phyloP scores from a whole-genome alignment of 2,113 vertebrate genomes.

The Acrocephalus arundinaceus region DNA sequence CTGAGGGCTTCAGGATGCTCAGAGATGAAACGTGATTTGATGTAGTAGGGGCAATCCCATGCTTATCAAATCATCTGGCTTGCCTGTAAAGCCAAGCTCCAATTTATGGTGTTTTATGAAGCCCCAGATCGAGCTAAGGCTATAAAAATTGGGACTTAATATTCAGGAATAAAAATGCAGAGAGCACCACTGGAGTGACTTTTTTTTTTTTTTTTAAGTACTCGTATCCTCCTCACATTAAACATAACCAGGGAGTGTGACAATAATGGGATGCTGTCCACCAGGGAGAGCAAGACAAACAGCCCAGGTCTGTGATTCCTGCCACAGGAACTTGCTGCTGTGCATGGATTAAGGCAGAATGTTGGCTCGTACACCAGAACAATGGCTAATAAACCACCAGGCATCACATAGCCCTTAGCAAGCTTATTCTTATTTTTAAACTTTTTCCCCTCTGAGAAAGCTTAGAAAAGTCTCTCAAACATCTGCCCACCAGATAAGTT shows the following conservation, averaged over 20 bases:
- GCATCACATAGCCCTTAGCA: background rate
- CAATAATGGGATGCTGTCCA: background rate
- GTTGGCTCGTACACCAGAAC: background rate
- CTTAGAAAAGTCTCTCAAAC: background rate
- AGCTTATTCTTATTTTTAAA: background rate
- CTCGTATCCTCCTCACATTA: background rate
- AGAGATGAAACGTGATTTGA: background rate
- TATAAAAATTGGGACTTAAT: conserved; percentile 61
- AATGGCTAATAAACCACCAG: background rate
- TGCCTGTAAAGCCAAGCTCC: conserved; percentile 40
- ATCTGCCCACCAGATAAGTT: conserved; percentile 12
- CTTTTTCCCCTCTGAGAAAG: background rate
- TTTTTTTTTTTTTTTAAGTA: background rate
- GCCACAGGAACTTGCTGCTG: background rate
- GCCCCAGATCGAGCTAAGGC: conserved; percentile 36
- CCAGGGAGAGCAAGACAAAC: background rate
- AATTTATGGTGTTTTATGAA: conserved; percentile 60
- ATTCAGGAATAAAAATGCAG: conserved; percentile 57
- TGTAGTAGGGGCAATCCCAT: conserved; percentile 39
- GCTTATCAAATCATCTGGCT: conserved; percentile 52
- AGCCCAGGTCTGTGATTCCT: background rate
- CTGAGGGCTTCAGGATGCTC: background rate
- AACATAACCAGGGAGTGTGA: background rate
- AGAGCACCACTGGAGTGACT: background rate
- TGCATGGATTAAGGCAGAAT: background rate